phyloP scores from a whole-genome alignment of 2,888 invertebrate species.

The Brachypalpus laphriformis region DNA sequence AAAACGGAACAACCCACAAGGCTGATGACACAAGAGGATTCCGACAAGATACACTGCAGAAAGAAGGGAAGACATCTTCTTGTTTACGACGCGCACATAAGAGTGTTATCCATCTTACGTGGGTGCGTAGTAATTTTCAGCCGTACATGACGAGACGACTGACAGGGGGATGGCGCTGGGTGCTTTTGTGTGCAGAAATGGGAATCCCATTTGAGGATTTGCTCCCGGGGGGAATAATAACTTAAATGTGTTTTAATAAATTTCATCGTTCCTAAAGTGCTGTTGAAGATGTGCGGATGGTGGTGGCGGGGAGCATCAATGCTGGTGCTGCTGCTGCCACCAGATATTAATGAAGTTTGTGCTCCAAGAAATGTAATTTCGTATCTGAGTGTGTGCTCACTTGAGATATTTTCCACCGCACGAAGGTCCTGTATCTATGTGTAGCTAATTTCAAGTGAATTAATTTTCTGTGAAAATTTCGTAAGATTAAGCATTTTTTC shows the following conservation, averaged over 20 bases:
- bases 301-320: no score
- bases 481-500: not conserved
- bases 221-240: slow-evolving; percentile 34
- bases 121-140: not conserved
- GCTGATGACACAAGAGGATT: slow-evolving; percentile 38
- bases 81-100: slow-evolving; percentile 9
- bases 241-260: slow-evolving; percentile 59
- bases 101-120: slow-evolving; percentile 27
- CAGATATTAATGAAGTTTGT: slow-evolving; percentile 5
- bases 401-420: not conserved
- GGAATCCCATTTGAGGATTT: not conserved
- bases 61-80: slow-evolving; percentile 21
- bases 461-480: not conserved
- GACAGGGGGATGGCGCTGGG: not conserved
- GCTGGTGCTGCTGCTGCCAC: not conserved
- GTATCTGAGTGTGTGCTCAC: not conserved
- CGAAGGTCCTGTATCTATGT: not conserved
- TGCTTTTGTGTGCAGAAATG: not conserved
- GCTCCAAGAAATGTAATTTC: slow-evolving; percentile 9
- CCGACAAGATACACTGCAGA: not conserved
- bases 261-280: slow-evolving; percentile 46
- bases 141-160: not conserved
- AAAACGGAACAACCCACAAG: not conserved
- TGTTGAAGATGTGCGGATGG: not conserved
- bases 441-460: slow-evolving; percentile 1